phyloP scores from a whole-genome alignment of 2,888 invertebrate species.

The Cosmia pyralina region DNA sequence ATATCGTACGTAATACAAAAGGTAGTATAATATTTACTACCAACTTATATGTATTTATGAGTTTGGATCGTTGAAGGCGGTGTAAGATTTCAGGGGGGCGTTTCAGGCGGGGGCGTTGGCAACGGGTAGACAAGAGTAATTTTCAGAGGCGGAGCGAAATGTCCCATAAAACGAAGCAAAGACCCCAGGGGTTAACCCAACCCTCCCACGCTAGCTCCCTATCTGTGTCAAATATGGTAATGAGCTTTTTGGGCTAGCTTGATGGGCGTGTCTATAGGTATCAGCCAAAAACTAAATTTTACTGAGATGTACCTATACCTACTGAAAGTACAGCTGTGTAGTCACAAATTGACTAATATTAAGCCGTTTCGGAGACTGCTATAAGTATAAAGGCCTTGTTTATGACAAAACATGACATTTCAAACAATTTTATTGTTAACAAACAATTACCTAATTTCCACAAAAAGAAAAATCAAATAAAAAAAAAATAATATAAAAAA shows the following conservation, averaged over 20 bases:
- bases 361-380: neutral
- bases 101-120: slow-evolving; percentile 54
- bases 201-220: slow-evolving; percentile 6
- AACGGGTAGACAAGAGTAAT: slow-evolving; percentile 30
- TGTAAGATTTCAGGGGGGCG: slow-evolving; percentile 50
- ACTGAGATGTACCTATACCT: neutral
- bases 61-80: slow-evolving; percentile 42
- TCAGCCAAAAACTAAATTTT: neutral
- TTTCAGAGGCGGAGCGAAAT: slow-evolving; percentile 54
- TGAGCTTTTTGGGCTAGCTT: neutral
- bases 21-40: no score
- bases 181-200: slow-evolving; percentile 11
- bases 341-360: no score
- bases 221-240: slow-evolving; percentile 7
- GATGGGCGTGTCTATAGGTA: neutral
- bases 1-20: neutral
- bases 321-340: neutral
- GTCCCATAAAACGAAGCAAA: slow-evolving; percentile 22
- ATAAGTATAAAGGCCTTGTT: neutral
- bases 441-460: neutral
- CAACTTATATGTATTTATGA: no score
- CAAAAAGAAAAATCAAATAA: neutral
- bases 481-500: no score
- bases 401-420: neutral
- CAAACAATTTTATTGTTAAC: neutral